Percentiles rank a stretch among this genome's conserved stretches.
Evolutionary conservation across 2,888 invertebrate species (phyloP).

Genomic region (Ophioninae sp.): DNA sequence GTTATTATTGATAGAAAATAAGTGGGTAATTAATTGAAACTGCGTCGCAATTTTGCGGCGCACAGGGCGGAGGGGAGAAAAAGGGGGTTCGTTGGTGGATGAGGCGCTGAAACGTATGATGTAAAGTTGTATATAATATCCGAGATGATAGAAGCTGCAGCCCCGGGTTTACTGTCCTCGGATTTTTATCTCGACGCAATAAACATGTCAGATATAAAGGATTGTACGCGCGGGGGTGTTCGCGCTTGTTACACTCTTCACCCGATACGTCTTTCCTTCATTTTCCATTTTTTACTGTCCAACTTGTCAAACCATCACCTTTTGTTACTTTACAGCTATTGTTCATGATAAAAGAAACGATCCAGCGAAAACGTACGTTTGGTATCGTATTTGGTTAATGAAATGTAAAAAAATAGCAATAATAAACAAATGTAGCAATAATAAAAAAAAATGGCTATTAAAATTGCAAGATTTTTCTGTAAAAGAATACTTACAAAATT

Average conservation of each 20-base stretch:
- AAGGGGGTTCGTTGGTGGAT: slow-evolving; percentile 3
- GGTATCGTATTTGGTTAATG: too few species aligned
- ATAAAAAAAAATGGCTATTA: too few species aligned
- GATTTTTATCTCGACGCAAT: slow-evolving; percentile 61
- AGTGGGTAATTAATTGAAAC: slow-evolving; percentile 46
- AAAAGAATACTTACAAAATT: too few species aligned
- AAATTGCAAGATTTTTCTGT: too few species aligned
- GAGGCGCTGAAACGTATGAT: slow-evolving; percentile 42
- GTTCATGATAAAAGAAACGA: too few species aligned
- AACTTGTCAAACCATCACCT: slow-evolving; percentile 21
- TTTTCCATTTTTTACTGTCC: slow-evolving; percentile 23
- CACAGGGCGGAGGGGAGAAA: background rate
- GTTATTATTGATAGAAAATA: slow-evolving; percentile 21
- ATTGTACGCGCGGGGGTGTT: slow-evolving; percentile 49
- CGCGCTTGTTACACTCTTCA: slow-evolving; percentile 52
- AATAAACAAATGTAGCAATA: too few species aligned
- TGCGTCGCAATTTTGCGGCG: slow-evolving; percentile 16
- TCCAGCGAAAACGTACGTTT: too few species aligned
- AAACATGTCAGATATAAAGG: slow-evolving; percentile 61
- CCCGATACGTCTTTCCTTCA: slow-evolving; percentile 16
- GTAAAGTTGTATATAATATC: slow-evolving; percentile 57
- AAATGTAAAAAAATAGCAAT: too few species aligned
- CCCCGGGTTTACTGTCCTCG: slow-evolving; percentile 61
- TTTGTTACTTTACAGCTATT: background rate
- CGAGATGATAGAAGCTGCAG: slow-evolving; percentile 57